Base-by-base conservation (phyloP, 2,888 invertebrate species). In the Cephus nigrinus region DNA sequence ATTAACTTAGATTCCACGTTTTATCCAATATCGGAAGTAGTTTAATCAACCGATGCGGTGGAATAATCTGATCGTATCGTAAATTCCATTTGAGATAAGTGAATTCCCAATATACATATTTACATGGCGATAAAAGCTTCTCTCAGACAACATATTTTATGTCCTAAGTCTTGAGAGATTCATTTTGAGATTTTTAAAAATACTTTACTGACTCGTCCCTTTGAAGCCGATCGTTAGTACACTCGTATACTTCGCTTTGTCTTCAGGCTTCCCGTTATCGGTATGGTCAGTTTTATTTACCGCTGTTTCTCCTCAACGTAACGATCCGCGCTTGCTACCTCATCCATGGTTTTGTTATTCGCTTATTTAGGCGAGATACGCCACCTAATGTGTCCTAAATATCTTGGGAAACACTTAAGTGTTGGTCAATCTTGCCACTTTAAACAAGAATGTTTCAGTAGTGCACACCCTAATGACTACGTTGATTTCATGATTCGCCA, bases 361-460 rank as follows among this genome's bases (percentile, higher is more conserved):
- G 78, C 80, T 77, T 81, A 78, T 81, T 82, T 77, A 80, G 79
- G 76, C 76, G 76, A 84, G 82, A 84, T 80, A 79, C 81, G 78
- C 74, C 75, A 80, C 80, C 80, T 83, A 84, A 82, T 81, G 82
- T 80, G 82, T 83, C 83, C 79, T 79, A 81, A 77, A 82, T 82
- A 81, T 84, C 83, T 79, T 74, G n/a, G 76, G 79, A 79, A 80
- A 68, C 76, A 77, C 80, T 84, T 84, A 82, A 84, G 84, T 71
- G 80, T 75, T 78, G 78, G 74, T 78, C 12, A 33, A 12, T 80
- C 77, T 80, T 79, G 80, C 80, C 82, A 73, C 75, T 80, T 79
- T 40, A 74, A 74, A 77, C 79, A 73, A 78, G 76, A 68, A 32
- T 55, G 23, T 55, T 55, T 9, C 23, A 55, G 55, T 55, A 55